Base-by-base conservation (phyloP, 2,113 vertebrate genomes). In the Piliocolobus tephrosceles region DNA sequence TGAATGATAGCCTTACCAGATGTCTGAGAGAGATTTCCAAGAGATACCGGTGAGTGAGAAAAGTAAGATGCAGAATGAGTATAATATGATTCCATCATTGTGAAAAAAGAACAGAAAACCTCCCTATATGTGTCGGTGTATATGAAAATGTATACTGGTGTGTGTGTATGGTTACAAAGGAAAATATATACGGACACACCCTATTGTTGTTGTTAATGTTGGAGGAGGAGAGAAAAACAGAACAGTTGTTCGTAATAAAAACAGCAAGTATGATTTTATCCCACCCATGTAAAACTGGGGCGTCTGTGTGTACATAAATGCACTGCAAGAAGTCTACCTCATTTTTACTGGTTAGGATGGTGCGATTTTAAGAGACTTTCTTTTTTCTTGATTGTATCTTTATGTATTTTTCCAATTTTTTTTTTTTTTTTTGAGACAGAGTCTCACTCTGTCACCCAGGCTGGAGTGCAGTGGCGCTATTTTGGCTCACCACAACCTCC, bases 1-100 rank as follows among this genome's bases (percentile, higher is more conserved):
- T 95, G 88, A 97, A 87, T 95, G 91, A 96, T 81, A 93, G 90
- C 50, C 90, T 95, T 52, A 68, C 90, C 96, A 97, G 97, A 92
- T 97, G 97, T 96, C 76, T 90, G 88, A 93, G 82, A 94, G 91
- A 94, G 90, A 85, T 91, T 95, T 93, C 58, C n/a, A 40, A 66
- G 75, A 91, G 82, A 91, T 84, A 80, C n/a, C 0, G 0, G 68
- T 43, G 66, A 83, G 58, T 83, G 58, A 92, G 80, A 61, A 96
- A 64, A 90, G 80, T 38, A 85, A 88, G 89, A 93, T 61, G 35
- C 78, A 91, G 61, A 96, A 91, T 82, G 82, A 93, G 38, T 76
- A 22, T 79, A 64, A 90, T 45, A 32, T 70, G 73, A 84, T 93
- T 68, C 82, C 20, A 32, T 64, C 47, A 47, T 68, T 91, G 27